phyloP scores from a whole-genome alignment of 2,888 invertebrate species.

The Limnephilus rhombicus region DNA sequence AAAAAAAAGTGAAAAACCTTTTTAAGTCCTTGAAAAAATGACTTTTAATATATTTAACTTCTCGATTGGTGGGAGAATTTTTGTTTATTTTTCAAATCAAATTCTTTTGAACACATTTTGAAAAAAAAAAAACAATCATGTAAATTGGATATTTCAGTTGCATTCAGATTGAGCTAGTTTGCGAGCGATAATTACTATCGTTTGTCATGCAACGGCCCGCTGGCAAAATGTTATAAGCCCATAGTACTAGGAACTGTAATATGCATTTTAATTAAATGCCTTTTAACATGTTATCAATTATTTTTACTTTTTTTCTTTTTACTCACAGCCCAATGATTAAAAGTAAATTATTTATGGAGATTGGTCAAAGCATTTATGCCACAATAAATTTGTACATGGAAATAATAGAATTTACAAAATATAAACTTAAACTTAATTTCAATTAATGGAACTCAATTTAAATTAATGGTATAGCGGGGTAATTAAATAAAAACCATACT shows the following conservation, averaged over 20 bases:
- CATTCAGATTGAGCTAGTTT: background rate
- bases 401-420: too few species aligned
- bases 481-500: too few species aligned
- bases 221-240: background rate
- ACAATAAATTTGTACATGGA: background rate
- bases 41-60: too few species aligned
- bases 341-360: background rate
- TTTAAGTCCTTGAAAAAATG: background rate
- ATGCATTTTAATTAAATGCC: conserved; percentile 20
- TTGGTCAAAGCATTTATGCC: background rate
- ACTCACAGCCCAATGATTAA: background rate
- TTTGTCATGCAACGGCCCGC: conserved; percentile 10
- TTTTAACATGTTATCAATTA: conserved; percentile 35
- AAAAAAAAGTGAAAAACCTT: background rate
- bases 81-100: too few species aligned
- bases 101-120: background rate
- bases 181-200: background rate
- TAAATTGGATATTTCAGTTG: background rate
- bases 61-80: too few species aligned
- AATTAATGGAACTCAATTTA: too few species aligned
- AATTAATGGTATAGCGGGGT: too few species aligned
- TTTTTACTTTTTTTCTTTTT: conserved; percentile 5
- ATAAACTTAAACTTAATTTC: too few species aligned
- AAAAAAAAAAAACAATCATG: background rate
- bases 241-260: background rate